Percentiles rank a stretch among this genome's conserved stretches.
Evolutionary conservation across 2,113 vertebrate species (phyloP).

Genomic region (Albula goreensis): DNA sequence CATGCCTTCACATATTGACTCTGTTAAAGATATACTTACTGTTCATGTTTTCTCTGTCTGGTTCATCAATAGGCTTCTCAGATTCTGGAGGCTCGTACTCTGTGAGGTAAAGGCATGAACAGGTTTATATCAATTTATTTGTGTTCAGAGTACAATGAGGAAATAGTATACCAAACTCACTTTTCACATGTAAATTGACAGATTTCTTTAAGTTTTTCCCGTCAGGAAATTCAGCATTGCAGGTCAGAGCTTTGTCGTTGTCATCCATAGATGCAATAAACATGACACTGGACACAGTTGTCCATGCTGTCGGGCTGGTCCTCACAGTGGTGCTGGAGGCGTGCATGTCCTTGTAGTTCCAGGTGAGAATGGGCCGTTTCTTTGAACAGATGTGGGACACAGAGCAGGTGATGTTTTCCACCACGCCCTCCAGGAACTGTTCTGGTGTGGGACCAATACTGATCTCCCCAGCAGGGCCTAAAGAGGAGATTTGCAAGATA

Average conservation of each 20-base stretch:
- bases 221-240: background rate
- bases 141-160: too few relatives aligned
- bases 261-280: slow-evolving; percentile 52
- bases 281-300: slow-evolving; percentile 46
- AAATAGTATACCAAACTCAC: background rate
- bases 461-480: slow-evolving; percentile 54
- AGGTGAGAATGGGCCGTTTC: slow-evolving; percentile 43
- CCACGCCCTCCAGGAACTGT: slow-evolving; percentile 46
- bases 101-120: background rate
- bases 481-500: background rate
- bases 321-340: background rate
- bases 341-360: slow-evolving; percentile 57
- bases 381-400: slow-evolving; percentile 51
- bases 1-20: background rate
- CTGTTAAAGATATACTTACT: background rate
- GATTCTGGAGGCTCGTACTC: background rate
- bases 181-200: background rate
- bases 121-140: background rate
- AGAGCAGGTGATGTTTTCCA: slow-evolving; percentile 51
- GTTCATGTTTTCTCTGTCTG: too few relatives aligned
- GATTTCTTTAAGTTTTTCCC: background rate
- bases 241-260: slow-evolving; percentile 30
- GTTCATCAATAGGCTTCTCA: background rate
- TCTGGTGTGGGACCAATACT: slow-evolving; percentile 37
- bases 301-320: background rate